Conservation (phyloP, 2,888 invertebrate species). For the Calephelis perditalis region DNA sequence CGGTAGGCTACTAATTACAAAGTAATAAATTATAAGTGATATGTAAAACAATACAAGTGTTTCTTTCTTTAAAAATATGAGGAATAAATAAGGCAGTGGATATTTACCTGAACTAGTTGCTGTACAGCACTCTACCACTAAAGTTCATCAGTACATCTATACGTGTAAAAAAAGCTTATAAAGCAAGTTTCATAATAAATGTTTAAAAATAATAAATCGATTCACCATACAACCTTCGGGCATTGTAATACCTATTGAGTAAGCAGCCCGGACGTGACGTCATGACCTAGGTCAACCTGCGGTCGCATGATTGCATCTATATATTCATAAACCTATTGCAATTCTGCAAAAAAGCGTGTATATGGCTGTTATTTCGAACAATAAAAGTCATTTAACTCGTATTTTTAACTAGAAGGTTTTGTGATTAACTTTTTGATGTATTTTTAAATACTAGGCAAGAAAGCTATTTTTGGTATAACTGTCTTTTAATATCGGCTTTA, state of each 20-base stretch:
- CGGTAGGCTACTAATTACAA: no score
- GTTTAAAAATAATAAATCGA: constrained; percentile 6
- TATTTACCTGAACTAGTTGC: no score
- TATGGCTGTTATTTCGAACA: constrained; percentile 2
- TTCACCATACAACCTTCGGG: constrained; percentile 1
- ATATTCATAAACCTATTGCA: constrained; percentile 10
- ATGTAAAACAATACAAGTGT: no score
- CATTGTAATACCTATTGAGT: constrained; percentile 10
- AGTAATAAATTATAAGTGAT: no score
- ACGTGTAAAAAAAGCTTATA: neutral
- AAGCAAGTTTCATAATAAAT: neutral
- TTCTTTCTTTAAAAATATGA: no score
- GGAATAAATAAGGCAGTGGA: no score
- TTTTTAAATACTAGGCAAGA: no score
- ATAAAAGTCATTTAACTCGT: constrained; percentile 3
- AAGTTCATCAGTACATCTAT: no score
- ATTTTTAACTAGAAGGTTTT: neutral
- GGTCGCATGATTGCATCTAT: constrained; percentile 13
- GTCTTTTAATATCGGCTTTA: no score
- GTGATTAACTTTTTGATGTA: no score
- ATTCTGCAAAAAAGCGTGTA: constrained; percentile 13
- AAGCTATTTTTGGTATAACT: no score
- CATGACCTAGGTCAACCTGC: constrained; percentile 17
- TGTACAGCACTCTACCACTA: no score
- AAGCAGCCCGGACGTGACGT: constrained; percentile 7